Percentiles rank a stretch among this genome's conserved stretches.
These are phyloP conservation scores for Margaritifera margaritifera DNA, from an alignment of 2,888 invertebrate genomes.

Conservation along the genomic window DNA sequence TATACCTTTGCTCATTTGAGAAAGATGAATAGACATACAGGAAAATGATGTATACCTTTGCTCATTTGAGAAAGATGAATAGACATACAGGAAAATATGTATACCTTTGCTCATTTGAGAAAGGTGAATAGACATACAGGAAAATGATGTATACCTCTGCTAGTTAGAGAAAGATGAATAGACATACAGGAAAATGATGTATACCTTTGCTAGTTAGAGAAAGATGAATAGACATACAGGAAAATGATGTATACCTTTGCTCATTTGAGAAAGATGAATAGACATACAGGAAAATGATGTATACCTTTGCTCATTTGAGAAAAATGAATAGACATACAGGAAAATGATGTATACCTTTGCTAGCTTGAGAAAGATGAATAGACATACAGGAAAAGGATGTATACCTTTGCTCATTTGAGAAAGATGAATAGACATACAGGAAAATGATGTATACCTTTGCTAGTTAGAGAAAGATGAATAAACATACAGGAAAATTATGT, in stretches of 20 bases:
- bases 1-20: slow-evolving; percentile 74
- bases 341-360: slow-evolving; percentile 68
- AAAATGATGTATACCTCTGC: slow-evolving; percentile 68
- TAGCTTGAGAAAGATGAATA: slow-evolving; percentile 69
- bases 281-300: neutral
- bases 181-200: neutral
- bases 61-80: too few species aligned
- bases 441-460: slow-evolving; percentile 68
- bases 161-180: slow-evolving; percentile 69
- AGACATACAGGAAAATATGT: neutral
- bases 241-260: slow-evolving; percentile 68
- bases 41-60: slow-evolving; percentile 67
- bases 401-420: slow-evolving; percentile 74
- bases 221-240: neutral
- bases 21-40: neutral
- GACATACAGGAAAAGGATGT: neutral
- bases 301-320: slow-evolving; percentile 74
- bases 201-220: slow-evolving; percentile 76
- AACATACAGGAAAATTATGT: neutral
- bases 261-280: too few species aligned
- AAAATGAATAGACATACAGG: neutral
- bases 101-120: slow-evolving; percentile 74
- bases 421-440: neutral
- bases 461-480: slow-evolving; percentile 69
- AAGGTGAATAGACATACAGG: neutral